These are phyloP conservation scores for Tragelaphus buxtoni DNA, from an alignment of 2,113 vertebrate genomes.

Conservation along the genomic window DNA sequence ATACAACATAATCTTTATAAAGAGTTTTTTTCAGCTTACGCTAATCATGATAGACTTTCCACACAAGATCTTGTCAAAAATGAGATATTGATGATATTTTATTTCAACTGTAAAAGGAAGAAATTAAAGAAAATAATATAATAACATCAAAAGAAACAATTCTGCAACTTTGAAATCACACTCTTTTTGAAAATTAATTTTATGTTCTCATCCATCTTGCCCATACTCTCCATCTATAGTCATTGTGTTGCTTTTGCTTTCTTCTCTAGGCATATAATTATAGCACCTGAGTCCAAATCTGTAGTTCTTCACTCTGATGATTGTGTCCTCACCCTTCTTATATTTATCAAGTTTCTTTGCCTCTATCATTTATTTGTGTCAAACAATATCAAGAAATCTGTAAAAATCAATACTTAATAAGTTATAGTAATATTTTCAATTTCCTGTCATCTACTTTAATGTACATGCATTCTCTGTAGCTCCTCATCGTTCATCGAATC, in stretches of 20 bases:
- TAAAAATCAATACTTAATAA: constrained; percentile 80
- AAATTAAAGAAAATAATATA: not conserved
- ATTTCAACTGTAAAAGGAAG: not conserved
- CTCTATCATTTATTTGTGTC: constrained; percentile 73
- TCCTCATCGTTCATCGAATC: constrained; percentile 74
- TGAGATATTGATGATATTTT: not conserved
- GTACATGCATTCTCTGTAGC: constrained; percentile 70
- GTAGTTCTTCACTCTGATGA: not conserved
- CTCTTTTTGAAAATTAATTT: not conserved
- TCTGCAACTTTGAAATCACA: not conserved
- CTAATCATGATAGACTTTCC: not conserved
- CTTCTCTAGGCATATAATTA: not conserved
- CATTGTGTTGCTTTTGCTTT: not conserved
- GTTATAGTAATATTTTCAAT: constrained; percentile 77
- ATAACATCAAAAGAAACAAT: not conserved
- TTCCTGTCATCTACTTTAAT: constrained; percentile 74
- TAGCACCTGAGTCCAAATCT: not conserved
- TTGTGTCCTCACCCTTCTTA: not conserved
- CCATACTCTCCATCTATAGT: not conserved
- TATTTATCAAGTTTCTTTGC: constrained; percentile 54
- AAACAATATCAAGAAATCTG: constrained; percentile 72
- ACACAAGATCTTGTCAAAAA: not conserved
- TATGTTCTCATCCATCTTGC: not conserved
- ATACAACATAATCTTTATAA: not conserved
- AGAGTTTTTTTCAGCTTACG: not conserved